Evolutionary conservation across 2,797 vertebrate genomes (phyloP).

Genomic region (Sebastes cheni): DNA sequence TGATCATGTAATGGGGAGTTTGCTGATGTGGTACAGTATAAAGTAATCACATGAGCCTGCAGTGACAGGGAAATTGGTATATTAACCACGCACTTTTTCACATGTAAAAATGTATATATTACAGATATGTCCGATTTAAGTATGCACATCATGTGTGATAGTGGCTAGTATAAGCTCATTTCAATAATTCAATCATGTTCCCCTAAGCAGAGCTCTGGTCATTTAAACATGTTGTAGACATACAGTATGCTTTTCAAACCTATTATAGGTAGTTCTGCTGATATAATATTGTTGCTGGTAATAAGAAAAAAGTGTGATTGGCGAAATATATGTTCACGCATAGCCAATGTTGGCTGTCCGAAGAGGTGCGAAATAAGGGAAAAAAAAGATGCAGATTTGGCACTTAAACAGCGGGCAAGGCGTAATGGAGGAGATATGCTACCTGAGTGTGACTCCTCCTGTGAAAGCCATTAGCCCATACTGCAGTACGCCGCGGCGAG

Average conservation of each 20-base stretch:
- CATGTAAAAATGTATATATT: neutral
- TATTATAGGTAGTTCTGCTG: neutral
- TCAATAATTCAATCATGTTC: neutral
- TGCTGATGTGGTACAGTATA: neutral
- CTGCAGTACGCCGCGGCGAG: slow-evolving; percentile 69
- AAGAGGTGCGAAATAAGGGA: neutral
- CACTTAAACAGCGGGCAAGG: slow-evolving; percentile 33
- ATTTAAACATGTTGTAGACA: neutral
- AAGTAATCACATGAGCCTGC: neutral
- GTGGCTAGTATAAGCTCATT: neutral
- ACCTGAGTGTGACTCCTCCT: slow-evolving; percentile 80
- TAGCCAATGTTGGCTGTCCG: neutral
- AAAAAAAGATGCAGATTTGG: slow-evolving; percentile 43
- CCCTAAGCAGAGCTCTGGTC: neutral
- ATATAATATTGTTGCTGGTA: neutral
- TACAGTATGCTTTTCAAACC: neutral
- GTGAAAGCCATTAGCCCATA: slow-evolving; percentile 89
- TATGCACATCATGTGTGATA: neutral
- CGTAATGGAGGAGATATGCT: slow-evolving; percentile 82
- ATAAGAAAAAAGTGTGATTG: neutral
- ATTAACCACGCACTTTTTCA: neutral
- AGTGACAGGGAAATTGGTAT: neutral
- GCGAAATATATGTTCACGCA: neutral
- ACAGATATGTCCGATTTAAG: neutral
- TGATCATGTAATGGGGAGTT: neutral